Evolutionary conservation across 2,888 invertebrate genomes (phyloP), one percentile per base, ranked within the genome.

Genomic region (Dugesia japonica): DNA sequence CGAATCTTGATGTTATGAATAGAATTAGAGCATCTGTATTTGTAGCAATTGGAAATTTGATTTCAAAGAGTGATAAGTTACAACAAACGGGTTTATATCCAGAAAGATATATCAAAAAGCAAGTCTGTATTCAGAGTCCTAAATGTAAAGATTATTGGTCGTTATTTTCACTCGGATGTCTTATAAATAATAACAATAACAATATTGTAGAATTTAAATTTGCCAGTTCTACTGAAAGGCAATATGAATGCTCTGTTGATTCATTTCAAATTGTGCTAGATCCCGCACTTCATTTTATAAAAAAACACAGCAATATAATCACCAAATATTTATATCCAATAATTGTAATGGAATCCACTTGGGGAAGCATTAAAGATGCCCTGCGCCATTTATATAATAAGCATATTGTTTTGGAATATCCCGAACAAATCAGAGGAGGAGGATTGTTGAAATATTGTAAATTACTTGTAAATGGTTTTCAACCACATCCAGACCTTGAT

Each of bases 381-480:
- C 56, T 56, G 17, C 56, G 17, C 9, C 56, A 56, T 56, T 56
- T 56, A 56, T 56, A 56, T 56, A 56, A 56, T n/a, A 56, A 23
- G 17, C 56, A 56, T n/a, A 56, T 56, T 20, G 56, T 56, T 13
- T 23, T 56, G 56, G 56, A 56, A 20, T 56, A n/a, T 23, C 56
- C 56, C 7, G 56, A 56, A n/a, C 56, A 56, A 56, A 56, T 56
- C 56, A 56, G 56, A 56, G 56, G 56, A 56, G 56, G 56, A 20
- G 56, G 56, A 56, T 56, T 56, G 23, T n/a, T 56, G 23, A 56
- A 56, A 23, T 56, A 20, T 23, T 56, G 56, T 56, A 56, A 56
- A 56, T 56, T 56, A 56, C 56, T 56, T 56, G 56, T 56, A 7
- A 56, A 56, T 23, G 56, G 56, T 56, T 56, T 56, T 23, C 56